Percentiles rank a stretch among this genome's conserved stretches.
Conservation (phyloP, 2,113 vertebrate species). For the Solea solea region DNA sequence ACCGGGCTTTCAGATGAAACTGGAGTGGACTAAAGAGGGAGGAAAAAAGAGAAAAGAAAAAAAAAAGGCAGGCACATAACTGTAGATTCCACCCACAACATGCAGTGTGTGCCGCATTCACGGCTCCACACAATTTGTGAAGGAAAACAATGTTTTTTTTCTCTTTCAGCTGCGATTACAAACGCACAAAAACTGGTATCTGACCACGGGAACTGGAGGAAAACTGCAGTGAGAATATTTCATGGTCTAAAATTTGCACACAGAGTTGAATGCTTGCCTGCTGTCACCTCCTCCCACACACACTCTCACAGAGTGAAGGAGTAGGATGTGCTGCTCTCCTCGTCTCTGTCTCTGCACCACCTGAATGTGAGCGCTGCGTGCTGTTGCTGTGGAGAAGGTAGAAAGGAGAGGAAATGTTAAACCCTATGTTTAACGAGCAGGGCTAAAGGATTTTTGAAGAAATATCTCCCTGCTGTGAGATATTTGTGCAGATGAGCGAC, state of each 20-base stretch:
- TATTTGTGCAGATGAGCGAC: no score
- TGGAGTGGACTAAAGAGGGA: slow-evolving; percentile 11
- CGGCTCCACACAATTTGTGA: neutral
- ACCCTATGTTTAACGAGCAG: no score
- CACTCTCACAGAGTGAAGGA: slow-evolving; percentile 62
- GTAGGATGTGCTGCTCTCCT: slow-evolving; percentile 68
- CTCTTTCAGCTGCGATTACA: no score
- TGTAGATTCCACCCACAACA: slow-evolving; percentile 25
- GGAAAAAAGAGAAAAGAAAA: neutral
- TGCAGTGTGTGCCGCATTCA: neutral
- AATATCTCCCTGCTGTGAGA: no score
- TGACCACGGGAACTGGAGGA: slow-evolving; percentile 26
- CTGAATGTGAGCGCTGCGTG: slow-evolving; percentile 43
- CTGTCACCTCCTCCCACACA: slow-evolving; percentile 77
- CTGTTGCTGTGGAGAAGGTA: slow-evolving; percentile 17
- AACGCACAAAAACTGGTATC: slow-evolving; percentile 6
- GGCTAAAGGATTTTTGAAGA: no score
- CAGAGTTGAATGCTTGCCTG: slow-evolving; percentile 61
- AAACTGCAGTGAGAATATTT: slow-evolving; percentile 44
- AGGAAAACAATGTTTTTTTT: neutral
- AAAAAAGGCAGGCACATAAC: slow-evolving; percentile 3
- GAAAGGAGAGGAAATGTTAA: slow-evolving; percentile 33
- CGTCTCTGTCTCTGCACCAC: slow-evolving; percentile 47
- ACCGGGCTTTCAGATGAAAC: slow-evolving; percentile 40
- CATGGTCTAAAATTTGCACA: slow-evolving; percentile 66